These are phyloP conservation scores for Drosophila ambigua DNA, from an alignment of 1,140 invertebrate genomes.

Conservation along the genomic window DNA sequence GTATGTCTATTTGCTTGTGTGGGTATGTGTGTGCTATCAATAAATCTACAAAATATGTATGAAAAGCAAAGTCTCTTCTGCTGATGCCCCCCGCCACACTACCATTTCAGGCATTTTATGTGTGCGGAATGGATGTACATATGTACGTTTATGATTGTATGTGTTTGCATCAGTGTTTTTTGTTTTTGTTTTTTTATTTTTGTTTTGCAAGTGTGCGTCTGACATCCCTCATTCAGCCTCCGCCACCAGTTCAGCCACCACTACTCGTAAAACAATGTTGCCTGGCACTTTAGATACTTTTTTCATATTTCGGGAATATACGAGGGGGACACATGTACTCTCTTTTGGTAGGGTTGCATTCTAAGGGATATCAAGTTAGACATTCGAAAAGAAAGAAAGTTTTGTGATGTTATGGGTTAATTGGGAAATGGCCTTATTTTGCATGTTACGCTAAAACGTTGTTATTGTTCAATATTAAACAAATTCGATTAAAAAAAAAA, in stretches of 20 bases:
- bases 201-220: constrained; percentile 4
- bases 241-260: constrained; percentile 1
- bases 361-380: not conserved
- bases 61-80: constrained; percentile 48
- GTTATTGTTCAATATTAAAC: too few relatives aligned
- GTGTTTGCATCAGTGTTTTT: too few relatives aligned
- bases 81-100: constrained; percentile 1
- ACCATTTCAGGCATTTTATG: constrained; percentile 28
- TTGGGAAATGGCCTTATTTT: too few relatives aligned
- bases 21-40: constrained; percentile 47
- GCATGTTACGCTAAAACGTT: too few relatives aligned
- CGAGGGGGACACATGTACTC: not conserved
- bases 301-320: constrained; percentile 29
- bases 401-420: too few relatives aligned
- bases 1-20: constrained; percentile 37
- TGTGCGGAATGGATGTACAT: not conserved
- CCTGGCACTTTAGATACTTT: constrained; percentile 34
- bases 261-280: constrained; percentile 45
- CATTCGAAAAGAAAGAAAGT: not conserved
- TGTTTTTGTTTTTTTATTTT: too few relatives aligned
- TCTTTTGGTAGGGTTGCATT: not conserved
- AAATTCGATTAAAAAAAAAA: too few relatives aligned
- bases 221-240: constrained; percentile 6
- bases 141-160: not conserved
- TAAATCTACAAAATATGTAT: constrained; percentile 65